Evolutionary conservation across 2,797 vertebrate species (phyloP).

Genomic region (Lepilemur septentrionalis): DNA sequence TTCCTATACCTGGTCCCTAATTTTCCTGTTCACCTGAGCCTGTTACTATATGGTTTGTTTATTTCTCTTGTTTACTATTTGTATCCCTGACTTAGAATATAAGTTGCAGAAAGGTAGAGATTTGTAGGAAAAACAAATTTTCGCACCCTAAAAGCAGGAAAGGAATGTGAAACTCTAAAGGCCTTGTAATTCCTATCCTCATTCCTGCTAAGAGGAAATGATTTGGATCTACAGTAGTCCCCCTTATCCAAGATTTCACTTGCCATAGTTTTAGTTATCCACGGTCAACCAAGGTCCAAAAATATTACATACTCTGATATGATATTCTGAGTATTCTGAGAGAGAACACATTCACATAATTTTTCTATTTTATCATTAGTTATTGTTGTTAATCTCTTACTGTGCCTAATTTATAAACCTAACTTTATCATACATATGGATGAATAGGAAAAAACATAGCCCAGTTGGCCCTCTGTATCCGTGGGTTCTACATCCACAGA

Average conservation of each 20-base stretch:
- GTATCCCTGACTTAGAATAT: not conserved
- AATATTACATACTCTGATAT: not conserved
- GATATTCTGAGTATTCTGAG: not conserved
- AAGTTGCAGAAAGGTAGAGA: not conserved
- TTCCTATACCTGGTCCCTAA: not conserved
- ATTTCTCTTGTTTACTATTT: not conserved
- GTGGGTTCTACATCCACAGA: not conserved
- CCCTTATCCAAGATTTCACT: not conserved
- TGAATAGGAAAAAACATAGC: not conserved
- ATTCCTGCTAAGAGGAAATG: not conserved
- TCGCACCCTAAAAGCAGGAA: conserved; percentile 22
- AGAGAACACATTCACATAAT: not conserved
- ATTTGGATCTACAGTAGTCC: not conserved
- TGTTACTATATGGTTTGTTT: not conserved
- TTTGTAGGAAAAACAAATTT: not conserved
- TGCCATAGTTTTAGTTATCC: not conserved
- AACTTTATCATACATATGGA: not conserved
- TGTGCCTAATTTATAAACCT: not conserved
- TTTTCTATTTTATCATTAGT: not conserved
- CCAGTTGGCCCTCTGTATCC: not conserved
- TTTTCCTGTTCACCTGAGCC: not conserved
- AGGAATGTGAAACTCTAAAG: not conserved
- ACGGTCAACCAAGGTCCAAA: not conserved
- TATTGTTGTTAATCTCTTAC: not conserved
- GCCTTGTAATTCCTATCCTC: not conserved